Conservation (phyloP, 1,140 invertebrate species). For the Macrocentrus cingulum region DNA sequence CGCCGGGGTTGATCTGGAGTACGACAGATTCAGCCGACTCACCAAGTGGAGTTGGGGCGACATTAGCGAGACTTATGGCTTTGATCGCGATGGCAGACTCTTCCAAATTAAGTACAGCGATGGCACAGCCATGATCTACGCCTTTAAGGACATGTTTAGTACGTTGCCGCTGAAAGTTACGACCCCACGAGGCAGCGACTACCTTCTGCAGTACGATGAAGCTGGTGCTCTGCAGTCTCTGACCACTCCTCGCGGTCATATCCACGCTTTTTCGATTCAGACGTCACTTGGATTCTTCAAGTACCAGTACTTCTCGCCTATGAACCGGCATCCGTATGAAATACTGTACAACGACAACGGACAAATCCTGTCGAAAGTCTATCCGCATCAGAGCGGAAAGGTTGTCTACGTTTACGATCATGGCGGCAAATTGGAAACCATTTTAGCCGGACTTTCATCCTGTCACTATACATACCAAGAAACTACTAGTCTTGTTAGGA, state of each 20-base stretch:
- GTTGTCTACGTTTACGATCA: conserved; percentile 87
- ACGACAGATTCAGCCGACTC: conserved; percentile 87
- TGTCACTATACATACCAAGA: conserved; percentile 88
- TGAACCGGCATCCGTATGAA: conserved; percentile 86
- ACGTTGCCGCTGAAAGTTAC: conserved; percentile 88
- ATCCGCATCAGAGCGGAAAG: conserved; percentile 86
- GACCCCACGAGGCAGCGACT: conserved; percentile 88
- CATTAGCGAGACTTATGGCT: conserved; percentile 83
- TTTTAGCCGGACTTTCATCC: conserved; percentile 84
- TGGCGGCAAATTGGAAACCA: conserved; percentile 78
- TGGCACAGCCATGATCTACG: conserved; percentile 81
- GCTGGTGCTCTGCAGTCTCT: conserved; percentile 87
- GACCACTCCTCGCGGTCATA: conserved; percentile 89
- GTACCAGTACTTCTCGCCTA: conserved; percentile 87
- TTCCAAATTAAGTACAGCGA: conserved; percentile 87
- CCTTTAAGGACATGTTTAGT: conserved; percentile 86
- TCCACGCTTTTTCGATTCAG: conserved; percentile 88
- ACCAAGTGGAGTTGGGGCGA: conserved; percentile 92
- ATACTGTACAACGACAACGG: conserved; percentile 89
- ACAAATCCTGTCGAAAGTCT: conserved; percentile 83
- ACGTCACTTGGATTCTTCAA: conserved; percentile 91
- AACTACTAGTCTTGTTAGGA: conserved; percentile 79
- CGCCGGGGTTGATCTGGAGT: conserved; percentile 86
- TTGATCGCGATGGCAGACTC: conserved; percentile 82
- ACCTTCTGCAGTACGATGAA: conserved; percentile 88